phyloP scores from a whole-genome alignment of 1,140 invertebrate species.

The Coptotermes formosanus region DNA sequence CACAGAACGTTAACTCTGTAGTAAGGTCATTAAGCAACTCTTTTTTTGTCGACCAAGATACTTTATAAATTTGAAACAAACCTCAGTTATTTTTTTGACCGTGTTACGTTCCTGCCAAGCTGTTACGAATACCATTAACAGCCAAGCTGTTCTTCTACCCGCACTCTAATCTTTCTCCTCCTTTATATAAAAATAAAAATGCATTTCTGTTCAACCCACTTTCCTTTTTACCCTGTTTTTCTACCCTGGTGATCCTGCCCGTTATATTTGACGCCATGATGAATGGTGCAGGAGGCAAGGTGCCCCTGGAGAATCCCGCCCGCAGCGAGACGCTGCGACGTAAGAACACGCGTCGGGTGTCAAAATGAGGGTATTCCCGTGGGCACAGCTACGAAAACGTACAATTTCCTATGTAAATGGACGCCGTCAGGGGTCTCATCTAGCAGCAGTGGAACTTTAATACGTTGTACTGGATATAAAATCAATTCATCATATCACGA shows the following conservation, averaged over 20 bases:
- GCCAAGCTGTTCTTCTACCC: too few relatives aligned
- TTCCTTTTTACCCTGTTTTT: too few relatives aligned
- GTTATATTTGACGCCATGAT: conserved; percentile 8
- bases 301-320: neutral
- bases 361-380: neutral
- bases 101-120: too few relatives aligned
- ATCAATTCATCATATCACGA: neutral
- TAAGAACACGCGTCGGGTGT: neutral
- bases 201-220: neutral
- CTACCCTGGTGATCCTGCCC: neutral
- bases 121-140: too few relatives aligned
- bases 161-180: too few relatives aligned
- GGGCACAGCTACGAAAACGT: neutral
- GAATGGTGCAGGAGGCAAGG: neutral
- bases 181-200: neutral
- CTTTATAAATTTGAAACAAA: too few relatives aligned
- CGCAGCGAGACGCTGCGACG: neutral
- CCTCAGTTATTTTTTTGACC: too few relatives aligned
- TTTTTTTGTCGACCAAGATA: too few relatives aligned
- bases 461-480: neutral
- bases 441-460: neutral
- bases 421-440: conserved; percentile 8
- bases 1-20: too few relatives aligned
- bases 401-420: conserved; percentile 6
- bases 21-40: too few relatives aligned